phyloP scores from a whole-genome alignment of 2,113 vertebrate species.

The Dromiciops gliroides region DNA sequence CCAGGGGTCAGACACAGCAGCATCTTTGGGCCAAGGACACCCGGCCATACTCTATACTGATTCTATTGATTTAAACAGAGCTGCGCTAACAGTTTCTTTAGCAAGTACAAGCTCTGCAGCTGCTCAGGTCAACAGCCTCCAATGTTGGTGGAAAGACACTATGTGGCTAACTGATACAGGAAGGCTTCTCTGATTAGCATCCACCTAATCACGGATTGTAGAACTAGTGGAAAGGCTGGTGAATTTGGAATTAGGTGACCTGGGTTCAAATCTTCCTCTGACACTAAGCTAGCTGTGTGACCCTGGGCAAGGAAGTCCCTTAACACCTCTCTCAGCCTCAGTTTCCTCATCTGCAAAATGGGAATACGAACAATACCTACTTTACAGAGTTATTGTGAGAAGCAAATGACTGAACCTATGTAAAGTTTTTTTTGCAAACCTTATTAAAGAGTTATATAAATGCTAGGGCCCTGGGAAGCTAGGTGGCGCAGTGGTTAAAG shows the following conservation, averaged over 20 bases:
- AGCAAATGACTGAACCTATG: background rate
- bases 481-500: background rate
- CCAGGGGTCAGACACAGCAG: background rate
- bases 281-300: background rate
- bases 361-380: no score
- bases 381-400: background rate
- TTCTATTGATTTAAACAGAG: background rate
- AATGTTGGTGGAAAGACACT: rapidly evolving
- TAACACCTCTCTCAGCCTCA: no score
- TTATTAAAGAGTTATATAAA: background rate
- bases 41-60: background rate
- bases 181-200: background rate
- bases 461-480: background rate
- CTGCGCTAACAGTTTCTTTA: background rate
- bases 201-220: background rate
- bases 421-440: background rate
- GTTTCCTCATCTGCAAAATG: no score
- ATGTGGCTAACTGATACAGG: background rate
- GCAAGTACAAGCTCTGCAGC: background rate
- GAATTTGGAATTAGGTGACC: background rate
- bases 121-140: no score
- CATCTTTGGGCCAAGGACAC: background rate
- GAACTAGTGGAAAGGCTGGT: background rate
- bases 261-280: background rate
- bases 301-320: no score